A percentile compares a stretch with the other conserved stretches of the same genome.
Evolutionary conservation across 53 echinoderm and acorn worm species (phyloP).

Genomic region (Echinometra lucunter): DNA sequence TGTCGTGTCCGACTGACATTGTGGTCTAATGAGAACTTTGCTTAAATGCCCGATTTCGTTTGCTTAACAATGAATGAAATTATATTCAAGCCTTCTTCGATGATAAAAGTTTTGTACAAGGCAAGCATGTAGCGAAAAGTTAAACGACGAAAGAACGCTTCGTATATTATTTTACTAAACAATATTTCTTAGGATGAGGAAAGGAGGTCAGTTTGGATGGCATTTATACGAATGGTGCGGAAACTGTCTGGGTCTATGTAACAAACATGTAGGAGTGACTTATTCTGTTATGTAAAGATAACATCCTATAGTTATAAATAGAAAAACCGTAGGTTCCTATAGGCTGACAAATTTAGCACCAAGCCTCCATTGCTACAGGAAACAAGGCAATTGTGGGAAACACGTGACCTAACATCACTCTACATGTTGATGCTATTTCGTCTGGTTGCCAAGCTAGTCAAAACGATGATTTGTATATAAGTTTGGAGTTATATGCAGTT

Average conservation of each 20-base stretch:
- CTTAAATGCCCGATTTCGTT: neutral
- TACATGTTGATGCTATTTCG: neutral
- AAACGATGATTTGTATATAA: neutral
- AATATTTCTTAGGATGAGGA: neutral
- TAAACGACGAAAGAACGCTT: too few species aligned
- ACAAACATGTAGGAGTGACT: conserved; percentile 5
- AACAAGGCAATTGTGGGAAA: neutral
- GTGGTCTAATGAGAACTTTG: neutral
- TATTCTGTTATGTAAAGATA: conserved; percentile 7
- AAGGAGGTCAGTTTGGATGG: neutral
- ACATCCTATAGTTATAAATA: neutral
- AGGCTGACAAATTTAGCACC: neutral
- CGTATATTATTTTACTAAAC: too few species aligned
- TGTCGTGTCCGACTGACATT: too few species aligned
- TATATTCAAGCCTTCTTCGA: neutral
- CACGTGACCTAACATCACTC: conserved; percentile 11
- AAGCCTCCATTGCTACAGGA: neutral
- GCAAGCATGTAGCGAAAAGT: too few species aligned
- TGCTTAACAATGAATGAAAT: neutral
- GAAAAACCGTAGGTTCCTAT: neutral
- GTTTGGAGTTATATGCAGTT: neutral
- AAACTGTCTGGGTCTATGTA: neutral
- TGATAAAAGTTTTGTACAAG: too few species aligned
- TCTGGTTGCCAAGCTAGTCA: neutral
- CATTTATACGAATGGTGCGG: neutral